A percentile compares a stretch with the other conserved stretches of the same genome.
phyloP scores from a whole-genome alignment of 1,140 invertebrate genomes.

The Eciton burchellii region DNA sequence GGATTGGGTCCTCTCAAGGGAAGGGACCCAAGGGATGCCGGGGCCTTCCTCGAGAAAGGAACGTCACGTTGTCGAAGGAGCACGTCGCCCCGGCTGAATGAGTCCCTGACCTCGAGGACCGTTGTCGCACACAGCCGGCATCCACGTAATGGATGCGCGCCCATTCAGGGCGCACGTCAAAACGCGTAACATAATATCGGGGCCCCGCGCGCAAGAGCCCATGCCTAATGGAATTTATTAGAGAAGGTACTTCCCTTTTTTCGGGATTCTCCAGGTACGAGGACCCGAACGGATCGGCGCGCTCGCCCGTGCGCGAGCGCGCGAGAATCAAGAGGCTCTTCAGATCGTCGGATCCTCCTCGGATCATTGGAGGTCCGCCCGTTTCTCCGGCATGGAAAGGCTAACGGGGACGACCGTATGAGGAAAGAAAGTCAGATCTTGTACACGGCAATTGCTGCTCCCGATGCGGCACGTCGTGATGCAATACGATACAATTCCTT shows the following conservation, averaged over 20 bases:
- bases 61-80: slow-evolving; percentile 39
- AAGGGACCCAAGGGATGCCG: slow-evolving; percentile 24
- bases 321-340: slow-evolving; percentile 54
- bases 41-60: slow-evolving; percentile 11
- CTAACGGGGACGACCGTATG: slow-evolving; percentile 27
- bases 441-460: slow-evolving; percentile 31
- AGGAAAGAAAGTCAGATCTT: slow-evolving; percentile 25
- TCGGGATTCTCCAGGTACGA: slow-evolving; percentile 43
- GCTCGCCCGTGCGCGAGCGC: not conserved
- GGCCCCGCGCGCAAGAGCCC: slow-evolving; percentile 79
- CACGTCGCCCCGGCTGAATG: slow-evolving; percentile 56
- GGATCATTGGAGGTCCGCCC: slow-evolving; percentile 31
- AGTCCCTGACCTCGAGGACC: slow-evolving; percentile 60
- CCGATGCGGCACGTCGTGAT: not conserved
- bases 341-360: slow-evolving; percentile 42
- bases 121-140: slow-evolving; percentile 79
- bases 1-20: slow-evolving; percentile 39
- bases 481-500: slow-evolving; percentile 19
- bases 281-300: not conserved
- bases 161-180: slow-evolving; percentile 78
- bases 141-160: slow-evolving; percentile 81
- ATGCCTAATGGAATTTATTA: slow-evolving; percentile 85
- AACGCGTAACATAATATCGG: slow-evolving; percentile 84
- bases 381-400: slow-evolving; percentile 22
- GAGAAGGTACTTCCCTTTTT: slow-evolving; percentile 69